Conservation (phyloP, 2,113 vertebrate species). For the Mormoops blainvillei region DNA sequence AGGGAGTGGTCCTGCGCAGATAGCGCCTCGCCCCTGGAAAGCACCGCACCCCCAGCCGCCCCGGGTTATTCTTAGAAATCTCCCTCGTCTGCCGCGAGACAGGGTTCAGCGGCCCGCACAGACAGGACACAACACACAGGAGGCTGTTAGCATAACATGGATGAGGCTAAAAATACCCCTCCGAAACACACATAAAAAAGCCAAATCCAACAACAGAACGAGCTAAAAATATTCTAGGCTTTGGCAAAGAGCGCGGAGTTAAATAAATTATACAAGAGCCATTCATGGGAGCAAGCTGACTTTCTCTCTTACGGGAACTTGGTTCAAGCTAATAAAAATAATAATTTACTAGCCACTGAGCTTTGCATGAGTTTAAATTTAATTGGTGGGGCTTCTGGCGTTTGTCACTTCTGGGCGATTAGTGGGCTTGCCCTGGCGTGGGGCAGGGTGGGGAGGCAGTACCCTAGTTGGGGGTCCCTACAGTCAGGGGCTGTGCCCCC, state of each 20-base stretch:
- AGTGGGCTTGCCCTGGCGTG: constrained; percentile 67
- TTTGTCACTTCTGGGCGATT: constrained; percentile 76
- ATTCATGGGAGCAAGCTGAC: constrained; percentile 73
- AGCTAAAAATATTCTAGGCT: constrained; percentile 84
- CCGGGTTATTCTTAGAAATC: constrained; percentile 67
- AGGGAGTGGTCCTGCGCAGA: neutral
- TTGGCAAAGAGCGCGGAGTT: constrained; percentile 81
- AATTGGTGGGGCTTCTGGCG: constrained; percentile 78
- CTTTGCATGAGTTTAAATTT: constrained; percentile 79
- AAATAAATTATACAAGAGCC: constrained; percentile 80
- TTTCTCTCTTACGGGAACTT: constrained; percentile 74
- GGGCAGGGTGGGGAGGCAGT: neutral
- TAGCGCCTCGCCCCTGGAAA: constrained; percentile 19
- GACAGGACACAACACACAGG: constrained; percentile 76
- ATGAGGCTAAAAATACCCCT: constrained; percentile 81
- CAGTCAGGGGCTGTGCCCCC: neutral
- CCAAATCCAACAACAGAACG: constrained; percentile 83
- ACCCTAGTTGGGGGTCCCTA: neutral
- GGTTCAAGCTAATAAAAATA: constrained; percentile 75
- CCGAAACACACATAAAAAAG: constrained; percentile 79
- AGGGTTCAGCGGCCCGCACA: constrained; percentile 74
- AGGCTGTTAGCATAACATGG: constrained; percentile 82
- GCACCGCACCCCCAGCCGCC: constrained; percentile 32
- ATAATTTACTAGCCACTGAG: constrained; percentile 72
- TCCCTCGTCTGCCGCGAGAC: constrained; percentile 59